Base-by-base conservation (phyloP, 2,113 vertebrate species). In the Ceyx cyanopectus region DNA sequence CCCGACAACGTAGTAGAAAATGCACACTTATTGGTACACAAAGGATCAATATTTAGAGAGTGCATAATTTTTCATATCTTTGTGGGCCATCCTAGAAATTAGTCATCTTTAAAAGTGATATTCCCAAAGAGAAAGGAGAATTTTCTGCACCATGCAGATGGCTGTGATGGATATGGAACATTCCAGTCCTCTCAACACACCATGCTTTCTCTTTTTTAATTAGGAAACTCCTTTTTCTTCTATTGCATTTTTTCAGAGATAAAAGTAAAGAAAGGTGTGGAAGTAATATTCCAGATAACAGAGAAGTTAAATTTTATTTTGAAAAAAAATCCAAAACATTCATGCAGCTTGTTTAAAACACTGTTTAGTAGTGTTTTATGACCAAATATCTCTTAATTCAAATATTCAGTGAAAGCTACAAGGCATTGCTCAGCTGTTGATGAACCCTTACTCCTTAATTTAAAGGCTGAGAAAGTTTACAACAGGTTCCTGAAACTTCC, bases 11-110 rank as follows among this genome's bases (percentile, higher is more conserved):
- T 0, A 48, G 41, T 9, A 90, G 58, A 68, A 73, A 90, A 85
- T 34, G 19, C 23, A 81, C 22, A 8, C 10, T 5, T 24, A 81
- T 75, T 63, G 88, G 90, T 93, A 85, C 62, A 90, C 50, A 89
- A 79, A 92, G 56, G 51, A 95, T 94, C 84, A n/a, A 80, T 95
- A 93, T 80, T 84, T 80, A 73, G 27, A 84, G 19, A 67, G 37
- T 81, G 32, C n/a, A 50, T 67, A 30, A 48, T 73, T 72, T 43
- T 50, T 79, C 29, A 32, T 45, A 48, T 75, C 81, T 76, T 92
- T 50, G 73, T 54, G 26, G 32, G 26, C 23, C 75, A 68, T 58
- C 7, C 41, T 61, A 66, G 78, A 92, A 90, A 94, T 88, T 48
- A 73, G 26, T 82, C 72, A 85, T 63, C 37, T 56, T 89, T 80